Percentiles rank a stretch among this genome's conserved stretches.
These are phyloP conservation scores for Polyodon spathula DNA, from an alignment of 2,113 vertebrate genomes.

Conservation along the genomic window DNA sequence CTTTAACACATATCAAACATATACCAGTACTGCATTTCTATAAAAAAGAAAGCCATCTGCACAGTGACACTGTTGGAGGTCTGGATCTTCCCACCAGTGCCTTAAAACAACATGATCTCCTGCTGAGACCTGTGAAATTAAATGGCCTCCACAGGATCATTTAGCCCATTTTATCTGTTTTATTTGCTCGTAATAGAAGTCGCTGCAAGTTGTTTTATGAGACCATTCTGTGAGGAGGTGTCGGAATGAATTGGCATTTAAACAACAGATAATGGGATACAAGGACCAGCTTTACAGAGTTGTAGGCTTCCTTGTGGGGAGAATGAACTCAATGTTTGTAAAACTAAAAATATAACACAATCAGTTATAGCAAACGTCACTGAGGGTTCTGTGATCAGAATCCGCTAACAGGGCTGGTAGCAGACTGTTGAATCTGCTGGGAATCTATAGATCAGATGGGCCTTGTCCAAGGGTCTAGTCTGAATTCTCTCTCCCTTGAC, in stretches of 20 bases:
- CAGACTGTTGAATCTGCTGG: no score
- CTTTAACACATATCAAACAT: no score
- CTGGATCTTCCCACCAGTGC: background rate
- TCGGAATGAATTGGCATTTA: constrained; percentile 26
- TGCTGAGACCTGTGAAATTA: background rate
- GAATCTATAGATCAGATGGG: no score
- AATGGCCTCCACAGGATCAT: constrained; percentile 11
- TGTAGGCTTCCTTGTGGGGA: background rate
- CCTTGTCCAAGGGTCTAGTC: no score
- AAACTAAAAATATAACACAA: no score
- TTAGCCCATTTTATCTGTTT: constrained; percentile 16
- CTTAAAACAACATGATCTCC: background rate
- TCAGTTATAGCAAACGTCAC: no score
- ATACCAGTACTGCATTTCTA: no score
- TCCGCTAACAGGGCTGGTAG: no score
- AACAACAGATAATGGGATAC: constrained; percentile 14
- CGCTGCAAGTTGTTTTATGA: constrained; percentile 30
- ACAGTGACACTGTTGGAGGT: background rate
- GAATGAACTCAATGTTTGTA: no score
- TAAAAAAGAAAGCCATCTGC: no score
- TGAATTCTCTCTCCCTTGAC: no score
- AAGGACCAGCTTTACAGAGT: background rate
- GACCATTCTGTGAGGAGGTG: constrained; percentile 16
- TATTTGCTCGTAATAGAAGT: constrained; percentile 32
- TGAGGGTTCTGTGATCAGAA: no score